A percentile compares a stretch with the other conserved stretches of the same genome.
phyloP scores from a whole-genome alignment of 2,113 vertebrate species.

The Serinus canaria region DNA sequence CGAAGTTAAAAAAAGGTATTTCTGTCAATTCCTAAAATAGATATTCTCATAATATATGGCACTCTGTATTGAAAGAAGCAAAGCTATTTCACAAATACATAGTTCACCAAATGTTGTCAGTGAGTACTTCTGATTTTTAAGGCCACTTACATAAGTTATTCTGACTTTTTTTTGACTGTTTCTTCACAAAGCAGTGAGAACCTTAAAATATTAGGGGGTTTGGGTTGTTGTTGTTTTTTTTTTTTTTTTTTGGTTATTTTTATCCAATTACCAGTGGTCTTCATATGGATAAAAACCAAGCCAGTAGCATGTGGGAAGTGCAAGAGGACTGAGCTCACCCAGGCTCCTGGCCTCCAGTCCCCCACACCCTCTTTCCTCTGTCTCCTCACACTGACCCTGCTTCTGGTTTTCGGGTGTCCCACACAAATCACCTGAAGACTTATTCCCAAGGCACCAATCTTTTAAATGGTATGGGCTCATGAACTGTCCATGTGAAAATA shows the following conservation, averaged over 20 bases:
- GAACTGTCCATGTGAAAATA: not conserved
- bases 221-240: too few relatives aligned
- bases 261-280: not conserved
- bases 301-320: not conserved
- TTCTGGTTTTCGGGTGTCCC: not conserved
- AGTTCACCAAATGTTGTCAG: not conserved
- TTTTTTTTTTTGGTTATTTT: not conserved
- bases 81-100: not conserved
- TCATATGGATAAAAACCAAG: not conserved
- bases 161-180: not conserved
- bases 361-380: not conserved
- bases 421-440: not conserved
- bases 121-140: not conserved
- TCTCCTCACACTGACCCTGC: not conserved
- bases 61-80: not conserved
- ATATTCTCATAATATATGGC: not conserved
- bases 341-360: not conserved
- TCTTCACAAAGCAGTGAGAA: not conserved
- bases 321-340: not conserved
- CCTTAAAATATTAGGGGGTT: not conserved
- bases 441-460: not conserved
- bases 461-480: not conserved
- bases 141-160: not conserved
- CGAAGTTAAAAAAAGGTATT: slow-evolving; percentile 6
- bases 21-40: slow-evolving; percentile 50